Evolutionary conservation across 2,888 invertebrate genomes (phyloP), one percentile per base, ranked within the genome.

Genomic region (Phorcus lineatus): DNA sequence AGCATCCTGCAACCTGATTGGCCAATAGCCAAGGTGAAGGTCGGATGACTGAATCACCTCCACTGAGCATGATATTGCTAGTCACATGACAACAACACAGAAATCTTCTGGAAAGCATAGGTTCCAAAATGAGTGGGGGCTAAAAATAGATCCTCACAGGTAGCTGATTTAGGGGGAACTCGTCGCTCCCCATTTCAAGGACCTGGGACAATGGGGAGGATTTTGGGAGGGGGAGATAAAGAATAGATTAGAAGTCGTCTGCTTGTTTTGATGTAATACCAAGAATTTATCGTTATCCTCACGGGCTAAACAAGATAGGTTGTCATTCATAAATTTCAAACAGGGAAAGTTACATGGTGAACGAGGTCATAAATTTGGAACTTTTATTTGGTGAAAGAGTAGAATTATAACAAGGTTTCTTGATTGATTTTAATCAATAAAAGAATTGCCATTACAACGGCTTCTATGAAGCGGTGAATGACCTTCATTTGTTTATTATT

Each of bases 61-160:
- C 83, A 77, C 78, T 74, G 74, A 82, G 86, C 86, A 86, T 86
- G 87, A 85, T n/a, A n/a, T 84, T 81, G 85, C 85, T 81, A 82
- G 90, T 90, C 89, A 90, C 88, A 86, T 90, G 90, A 90, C 85
- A 87, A 88, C 88, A 90, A 89, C 88, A 88, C 86, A 80, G 80
- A 81, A 82, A 84, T 82, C 84, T 84, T 81, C 81, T 78, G 74
- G 78, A 78, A 80, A 84, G 74, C 84, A 82, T 84, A 82, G 81
- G 77, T 74, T 31, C 47, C 17, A 55, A 17, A 28, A 62, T 62
- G 62, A 62, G 62, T 62, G 62, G 74, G 78, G 62, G 57, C 47
- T 54, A 74, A 13, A 53, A 31, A 28, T 52, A 74, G 57, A 70
- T 11, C 16, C 11, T 28, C 47, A n/a, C 19, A 36, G 22, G 74